Conservation (phyloP, 2,888 invertebrate species). For the Cenopis cana region DNA sequence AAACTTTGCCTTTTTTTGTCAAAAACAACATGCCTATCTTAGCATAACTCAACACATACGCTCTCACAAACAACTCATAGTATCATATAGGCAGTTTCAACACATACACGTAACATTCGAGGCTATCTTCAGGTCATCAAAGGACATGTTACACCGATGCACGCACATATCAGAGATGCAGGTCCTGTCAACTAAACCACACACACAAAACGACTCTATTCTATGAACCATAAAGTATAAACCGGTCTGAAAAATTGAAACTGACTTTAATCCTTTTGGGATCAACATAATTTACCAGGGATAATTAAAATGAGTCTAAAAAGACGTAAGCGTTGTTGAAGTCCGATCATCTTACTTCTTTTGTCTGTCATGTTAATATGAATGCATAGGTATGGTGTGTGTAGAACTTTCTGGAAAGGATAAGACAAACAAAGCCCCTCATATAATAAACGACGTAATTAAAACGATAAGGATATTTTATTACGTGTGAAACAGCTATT, state of each 20-base stretch:
- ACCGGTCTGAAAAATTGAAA: neutral
- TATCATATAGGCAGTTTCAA: neutral
- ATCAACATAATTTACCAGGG: neutral
- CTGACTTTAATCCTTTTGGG: neutral
- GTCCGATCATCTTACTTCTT: neutral
- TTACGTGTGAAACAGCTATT: conserved; percentile 42
- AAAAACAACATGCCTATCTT: no score
- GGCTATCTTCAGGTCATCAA: conserved; percentile 27
- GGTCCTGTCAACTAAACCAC: conserved; percentile 7
- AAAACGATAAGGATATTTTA: conserved; percentile 42
- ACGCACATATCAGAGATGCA: conserved; percentile 7
- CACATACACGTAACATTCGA: neutral
- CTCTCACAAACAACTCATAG: no score
- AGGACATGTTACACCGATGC: conserved; percentile 15
- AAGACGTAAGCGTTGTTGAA: neutral
- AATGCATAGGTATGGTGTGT: neutral
- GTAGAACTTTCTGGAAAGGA: conserved; percentile 6
- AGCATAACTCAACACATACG: no score
- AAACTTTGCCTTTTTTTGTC: no score
- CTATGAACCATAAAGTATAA: neutral
- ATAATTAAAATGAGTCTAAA: conserved; percentile 3
- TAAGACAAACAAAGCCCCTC: conserved; percentile 34
- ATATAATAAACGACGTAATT: conserved; percentile 40
- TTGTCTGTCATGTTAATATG: neutral
- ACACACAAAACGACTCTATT: neutral